A percentile compares a stretch with the other conserved stretches of the same genome.
Evolutionary conservation across 2,113 vertebrate genomes (phyloP).

Genomic region (Donacobius atricapilla): DNA sequence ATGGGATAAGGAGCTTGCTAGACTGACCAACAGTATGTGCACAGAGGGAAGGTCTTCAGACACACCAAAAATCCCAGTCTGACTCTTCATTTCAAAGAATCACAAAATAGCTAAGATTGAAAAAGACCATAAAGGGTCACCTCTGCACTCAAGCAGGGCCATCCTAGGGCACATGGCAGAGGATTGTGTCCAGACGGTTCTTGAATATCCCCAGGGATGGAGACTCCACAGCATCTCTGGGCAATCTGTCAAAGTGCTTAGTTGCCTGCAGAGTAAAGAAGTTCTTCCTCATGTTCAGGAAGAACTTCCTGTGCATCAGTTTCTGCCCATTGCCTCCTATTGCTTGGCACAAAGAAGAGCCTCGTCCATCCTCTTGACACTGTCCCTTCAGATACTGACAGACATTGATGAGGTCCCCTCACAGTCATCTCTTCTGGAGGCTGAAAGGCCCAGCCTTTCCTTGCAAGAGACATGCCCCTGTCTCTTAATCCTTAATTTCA

Average conservation of each 20-base stretch:
- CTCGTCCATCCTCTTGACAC: background rate
- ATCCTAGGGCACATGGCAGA: background rate
- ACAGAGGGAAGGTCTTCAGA: background rate
- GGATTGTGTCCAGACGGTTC: accelerated
- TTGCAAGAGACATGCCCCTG: accelerated
- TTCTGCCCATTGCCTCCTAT: background rate
- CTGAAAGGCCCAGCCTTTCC: background rate
- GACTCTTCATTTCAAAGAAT: background rate
- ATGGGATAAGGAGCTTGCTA: background rate
- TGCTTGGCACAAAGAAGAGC: background rate
- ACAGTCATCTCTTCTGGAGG: background rate
- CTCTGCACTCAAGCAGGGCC: background rate
- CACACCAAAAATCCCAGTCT: background rate
- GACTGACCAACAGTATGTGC: background rate
- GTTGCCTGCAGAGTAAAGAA: background rate
- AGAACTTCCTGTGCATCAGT: background rate
- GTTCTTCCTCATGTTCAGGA: background rate
- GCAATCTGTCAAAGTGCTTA: background rate
- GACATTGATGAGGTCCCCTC: background rate
- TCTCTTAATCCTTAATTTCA: background rate
- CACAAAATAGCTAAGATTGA: background rate
- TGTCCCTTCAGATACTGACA: background rate
- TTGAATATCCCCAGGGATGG: background rate
- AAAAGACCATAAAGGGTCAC: background rate
- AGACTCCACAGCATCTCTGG: background rate